Evolutionary conservation across 1,140 invertebrate species (phyloP).

Genomic region (Pseudomyrmex dendroicus): DNA sequence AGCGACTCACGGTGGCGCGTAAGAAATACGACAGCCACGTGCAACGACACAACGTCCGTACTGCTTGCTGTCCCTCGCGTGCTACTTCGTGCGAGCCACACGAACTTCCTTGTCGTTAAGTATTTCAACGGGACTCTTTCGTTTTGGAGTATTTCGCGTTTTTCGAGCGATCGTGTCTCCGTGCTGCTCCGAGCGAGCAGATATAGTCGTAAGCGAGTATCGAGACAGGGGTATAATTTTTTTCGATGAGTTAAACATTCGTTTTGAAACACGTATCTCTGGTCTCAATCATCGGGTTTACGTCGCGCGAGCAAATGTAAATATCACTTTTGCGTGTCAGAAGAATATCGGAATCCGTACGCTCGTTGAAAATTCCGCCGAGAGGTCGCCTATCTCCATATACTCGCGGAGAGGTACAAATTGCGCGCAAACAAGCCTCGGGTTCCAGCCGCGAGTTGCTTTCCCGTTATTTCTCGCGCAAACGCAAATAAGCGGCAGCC

Average conservation of each 20-base stretch:
- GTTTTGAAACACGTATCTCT: neutral
- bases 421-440: constrained; percentile 55
- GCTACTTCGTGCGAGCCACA: constrained; percentile 18
- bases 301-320: neutral
- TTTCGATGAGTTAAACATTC: neutral
- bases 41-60: neutral
- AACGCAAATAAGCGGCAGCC: neutral
- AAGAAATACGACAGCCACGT: constrained; percentile 38
- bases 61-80: neutral
- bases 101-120: constrained; percentile 6
- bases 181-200: neutral
- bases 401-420: constrained; percentile 51
- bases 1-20: constrained; percentile 9
- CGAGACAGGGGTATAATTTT: constrained; percentile 15
- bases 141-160: constrained; percentile 9
- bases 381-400: constrained; percentile 7
- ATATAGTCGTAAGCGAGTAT: constrained; percentile 19
- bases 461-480: constrained; percentile 3
- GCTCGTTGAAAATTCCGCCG: neutral
- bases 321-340: constrained; percentile 24
- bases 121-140: constrained; percentile 1
- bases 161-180: constrained; percentile 14
- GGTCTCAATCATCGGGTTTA: constrained; percentile 14
- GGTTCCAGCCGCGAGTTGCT: neutral
- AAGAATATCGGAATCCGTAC: neutral